Base-by-base conservation (phyloP, 2,797 vertebrate genomes). In the Pempheris klunzingeri region DNA sequence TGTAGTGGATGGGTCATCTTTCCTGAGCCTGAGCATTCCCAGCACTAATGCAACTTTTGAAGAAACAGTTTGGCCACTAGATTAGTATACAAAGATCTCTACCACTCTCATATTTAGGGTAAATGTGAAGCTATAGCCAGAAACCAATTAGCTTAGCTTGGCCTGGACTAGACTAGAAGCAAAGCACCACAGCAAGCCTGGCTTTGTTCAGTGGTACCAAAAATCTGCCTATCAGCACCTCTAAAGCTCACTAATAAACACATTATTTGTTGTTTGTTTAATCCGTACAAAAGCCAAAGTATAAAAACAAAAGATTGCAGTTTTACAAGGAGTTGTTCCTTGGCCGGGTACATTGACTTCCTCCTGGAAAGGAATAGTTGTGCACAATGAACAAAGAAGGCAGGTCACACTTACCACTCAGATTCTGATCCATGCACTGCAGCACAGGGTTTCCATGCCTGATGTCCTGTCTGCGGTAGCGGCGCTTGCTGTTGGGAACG, bases 371-470 rank as follows among this genome's bases (percentile, higher is more conserved):
- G 15, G 34, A 58, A 18, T 28, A 26, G 32, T 52, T 24, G 2
- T 24, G 15, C 43, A 53, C 7, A n/a, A 54, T 34, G 15, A 71
- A 41, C 52, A 60, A 22, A 69, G 6, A 26, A 38, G 41, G 2
- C 34, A 36, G 13, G 2, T 53, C 12, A 18, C 13, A 60, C 94
- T 95, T 85, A 98, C 97, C 96, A 0, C 93, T 94, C 69, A 92
- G 92, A 81, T 95, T 96, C 92, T 98, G 97, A 76, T 97, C 97
- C 86, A 94, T 86, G 65, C 98, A 99, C 91, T 98, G 97, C 80
- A 96, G 90, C 11, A 87, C 92, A 0, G 97, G 97, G 90, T 97
- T 97, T 32, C 96, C 93, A 0, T 97, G 95, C 32, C 71, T 94
- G 68, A 95, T 83, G 28, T 97, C 95, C 87, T 97, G 98, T 57